phyloP scores from a whole-genome alignment of 2,888 invertebrate species.

The Odiellus spinosus region DNA sequence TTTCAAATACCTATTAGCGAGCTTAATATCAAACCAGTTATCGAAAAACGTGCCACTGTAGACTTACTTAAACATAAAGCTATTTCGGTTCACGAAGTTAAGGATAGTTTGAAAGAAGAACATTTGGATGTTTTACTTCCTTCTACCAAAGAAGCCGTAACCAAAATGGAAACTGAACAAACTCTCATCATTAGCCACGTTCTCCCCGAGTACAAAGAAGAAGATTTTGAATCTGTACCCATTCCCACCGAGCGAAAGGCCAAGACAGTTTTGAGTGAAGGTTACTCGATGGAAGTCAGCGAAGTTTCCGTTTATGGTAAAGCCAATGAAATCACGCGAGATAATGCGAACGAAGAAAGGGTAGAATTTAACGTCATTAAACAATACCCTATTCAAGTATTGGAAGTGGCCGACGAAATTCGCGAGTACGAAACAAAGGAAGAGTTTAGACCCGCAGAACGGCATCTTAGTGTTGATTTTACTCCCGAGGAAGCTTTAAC shows the following conservation, averaged over 20 bases:
- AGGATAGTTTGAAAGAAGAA: constrained; percentile 7
- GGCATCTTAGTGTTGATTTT: constrained; percentile 4
- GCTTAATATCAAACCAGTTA: too few relatives aligned
- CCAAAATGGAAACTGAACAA: constrained; percentile 5
- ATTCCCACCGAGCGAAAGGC: constrained; percentile 7
- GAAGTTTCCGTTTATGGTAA: too few relatives aligned
- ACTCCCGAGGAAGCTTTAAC: constrained; percentile 15
- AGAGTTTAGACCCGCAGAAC: too few relatives aligned
- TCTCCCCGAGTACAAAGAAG: constrained; percentile 14
- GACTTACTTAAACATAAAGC: constrained; percentile 14
- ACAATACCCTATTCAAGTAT: constrained; percentile 3
- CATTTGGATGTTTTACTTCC: not conserved
- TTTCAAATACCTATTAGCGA: too few relatives aligned
- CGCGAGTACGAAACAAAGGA: not conserved
- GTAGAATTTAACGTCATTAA: too few relatives aligned
- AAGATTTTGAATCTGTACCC: constrained; percentile 10
- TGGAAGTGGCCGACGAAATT: constrained; percentile 14
- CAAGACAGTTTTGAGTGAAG: constrained; percentile 1
- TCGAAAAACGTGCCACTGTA: constrained; percentile 5
- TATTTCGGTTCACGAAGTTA: constrained; percentile 15
- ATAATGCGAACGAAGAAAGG: too few relatives aligned
- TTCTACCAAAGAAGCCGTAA: constrained; percentile 2
- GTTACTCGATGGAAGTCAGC: constrained; percentile 5
- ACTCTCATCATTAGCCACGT: constrained; percentile 13
- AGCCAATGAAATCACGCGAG: too few relatives aligned